Evolutionary conservation across 2,113 vertebrate species (phyloP).

Genomic region (Neodontobutis hainanensis): DNA sequence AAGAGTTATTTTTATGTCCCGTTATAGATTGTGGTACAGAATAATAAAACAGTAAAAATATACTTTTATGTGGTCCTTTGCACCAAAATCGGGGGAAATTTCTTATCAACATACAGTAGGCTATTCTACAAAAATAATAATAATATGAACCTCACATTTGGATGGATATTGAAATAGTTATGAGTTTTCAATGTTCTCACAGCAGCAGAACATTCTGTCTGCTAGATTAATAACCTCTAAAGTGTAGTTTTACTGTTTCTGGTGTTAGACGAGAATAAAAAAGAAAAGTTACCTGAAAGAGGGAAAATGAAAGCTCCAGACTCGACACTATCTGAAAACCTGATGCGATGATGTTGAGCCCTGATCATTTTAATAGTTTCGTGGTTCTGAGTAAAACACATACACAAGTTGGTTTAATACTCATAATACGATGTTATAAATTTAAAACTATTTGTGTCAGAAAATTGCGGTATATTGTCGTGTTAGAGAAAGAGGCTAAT

Average conservation of each 20-base stretch:
- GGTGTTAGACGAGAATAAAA: not conserved
- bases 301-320: conserved; percentile 87
- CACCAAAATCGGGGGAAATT: too few species aligned
- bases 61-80: too few species aligned
- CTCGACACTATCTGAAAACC: conserved; percentile 86
- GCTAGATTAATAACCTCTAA: too few species aligned
- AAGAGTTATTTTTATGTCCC: not conserved
- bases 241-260: not conserved
- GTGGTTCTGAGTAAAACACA: conserved; percentile 72
- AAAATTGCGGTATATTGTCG: not conserved
- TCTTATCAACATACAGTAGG: too few species aligned
- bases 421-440: not conserved
- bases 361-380: conserved; percentile 76
- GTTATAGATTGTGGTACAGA: too few species aligned
- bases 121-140: too few species aligned
- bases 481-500: rapidly evolving
- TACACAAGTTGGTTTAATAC: not conserved
- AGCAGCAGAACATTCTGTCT: too few species aligned
- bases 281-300: conserved; percentile 82
- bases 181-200: too few species aligned
- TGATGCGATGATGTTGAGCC: conserved; percentile 83
- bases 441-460: not conserved
- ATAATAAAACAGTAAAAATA: not conserved
- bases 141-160: too few species aligned
- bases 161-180: too few species aligned